Evolutionary conservation across 2,888 invertebrate species (phyloP).

Genomic region (Machimus rusticus): DNA sequence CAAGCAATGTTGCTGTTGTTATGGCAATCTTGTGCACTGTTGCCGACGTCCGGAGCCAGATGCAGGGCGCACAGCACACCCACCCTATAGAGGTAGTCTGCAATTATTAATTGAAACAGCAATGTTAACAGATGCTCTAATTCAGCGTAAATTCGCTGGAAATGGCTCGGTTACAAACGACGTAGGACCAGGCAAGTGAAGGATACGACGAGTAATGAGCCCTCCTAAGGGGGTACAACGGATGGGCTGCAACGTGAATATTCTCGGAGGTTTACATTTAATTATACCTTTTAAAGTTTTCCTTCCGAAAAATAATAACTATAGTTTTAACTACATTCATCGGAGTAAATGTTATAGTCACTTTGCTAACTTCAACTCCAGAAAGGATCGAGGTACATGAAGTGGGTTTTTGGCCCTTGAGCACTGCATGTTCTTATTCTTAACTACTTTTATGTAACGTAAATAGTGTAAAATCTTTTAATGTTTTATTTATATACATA

Average conservation of each 20-base stretch:
- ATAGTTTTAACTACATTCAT: not conserved
- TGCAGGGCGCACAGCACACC: slow-evolving; percentile 69
- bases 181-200: not conserved
- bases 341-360: no score
- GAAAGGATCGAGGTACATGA: no score
- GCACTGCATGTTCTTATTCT: no score
- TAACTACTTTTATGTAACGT: no score
- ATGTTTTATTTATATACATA: no score
- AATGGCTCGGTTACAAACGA: not conserved
- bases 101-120: slow-evolving; percentile 27
- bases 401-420: no score
- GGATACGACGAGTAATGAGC: not conserved
- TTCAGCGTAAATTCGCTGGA: not conserved
- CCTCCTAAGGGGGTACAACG: not conserved
- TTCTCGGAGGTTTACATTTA: not conserved
- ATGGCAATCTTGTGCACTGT: slow-evolving; percentile 69
- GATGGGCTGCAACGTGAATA: not conserved
- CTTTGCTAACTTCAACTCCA: no score
- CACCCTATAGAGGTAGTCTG: slow-evolving; percentile 62
- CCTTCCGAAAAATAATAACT: not conserved
- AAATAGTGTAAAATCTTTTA: no score
- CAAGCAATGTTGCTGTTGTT: slow-evolving; percentile 68
- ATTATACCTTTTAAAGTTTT: not conserved
- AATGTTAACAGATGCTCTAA: not conserved
- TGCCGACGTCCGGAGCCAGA: slow-evolving; percentile 67